Evolutionary conservation across 2,113 vertebrate genomes (phyloP), one percentile per base, ranked within the genome.

Genomic region (Antechinus flavipes): DNA sequence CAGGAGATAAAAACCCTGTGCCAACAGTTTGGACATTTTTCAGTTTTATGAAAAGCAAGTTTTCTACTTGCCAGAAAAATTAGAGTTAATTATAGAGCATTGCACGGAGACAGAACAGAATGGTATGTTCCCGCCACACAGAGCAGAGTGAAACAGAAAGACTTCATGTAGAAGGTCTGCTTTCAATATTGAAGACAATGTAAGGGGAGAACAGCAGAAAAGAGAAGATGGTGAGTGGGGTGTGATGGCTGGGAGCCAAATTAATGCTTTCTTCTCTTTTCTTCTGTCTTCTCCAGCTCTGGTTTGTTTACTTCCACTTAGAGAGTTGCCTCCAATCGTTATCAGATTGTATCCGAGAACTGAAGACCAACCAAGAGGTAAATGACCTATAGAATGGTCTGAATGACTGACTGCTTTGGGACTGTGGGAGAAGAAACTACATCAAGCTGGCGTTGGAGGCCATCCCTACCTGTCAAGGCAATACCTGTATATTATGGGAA

Each of bases 231-330:
- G 35, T 42, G 68, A 84, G 19, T 84, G 68, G 68, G 68, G 35
- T 42, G 0, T 4, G n/a, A 42, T 8, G 61, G 24, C 16, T 55
- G 35, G 0, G 90, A n/a, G 84, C 76, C 42, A 27, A 49, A 0
- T 24, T 0, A 0, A 0, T 54, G 61, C 23, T n/a, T 76, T 94
- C 93, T 96, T 91, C 52, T 93, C 94, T 50, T 96, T 30, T 58
- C 84, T 54, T 47, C 54, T 42, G 93, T 50, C 90, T 19, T 0
- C 68, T 25, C 54, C 97, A 99, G 99, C 98, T 99, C 90, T 99
- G 98, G 96, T 98, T 99, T 0, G 96, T 99, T 94, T 98, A 93
- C 96, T 99, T 98, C 6, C 97, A 97, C 90, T 96, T 97, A 0
- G 97, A 98, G 92, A 90, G 0, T 76, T 99, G 99, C 92, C 97